A percentile compares a stretch with the other conserved stretches of the same genome.
Evolutionary conservation across 2,797 vertebrate genomes (phyloP).

Genomic region (Falco columbarius): DNA sequence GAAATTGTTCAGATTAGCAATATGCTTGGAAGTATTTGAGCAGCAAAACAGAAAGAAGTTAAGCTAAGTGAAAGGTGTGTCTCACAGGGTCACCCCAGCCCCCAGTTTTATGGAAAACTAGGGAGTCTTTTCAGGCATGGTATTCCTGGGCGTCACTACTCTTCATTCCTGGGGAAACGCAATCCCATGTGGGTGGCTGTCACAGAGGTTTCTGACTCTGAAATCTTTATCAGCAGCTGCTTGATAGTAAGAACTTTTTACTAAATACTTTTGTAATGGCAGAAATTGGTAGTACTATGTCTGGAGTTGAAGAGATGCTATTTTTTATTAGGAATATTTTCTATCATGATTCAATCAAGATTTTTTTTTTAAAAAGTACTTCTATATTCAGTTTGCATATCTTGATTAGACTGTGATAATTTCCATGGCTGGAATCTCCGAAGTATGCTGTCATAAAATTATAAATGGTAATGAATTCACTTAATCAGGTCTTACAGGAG

Average conservation of each 20-base stretch:
- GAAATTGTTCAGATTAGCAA: background rate
- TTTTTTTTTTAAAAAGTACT: background rate
- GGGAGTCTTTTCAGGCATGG: background rate
- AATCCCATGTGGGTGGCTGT: background rate
- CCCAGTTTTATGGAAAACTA: background rate
- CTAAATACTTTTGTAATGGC: background rate
- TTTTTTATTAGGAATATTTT: background rate
- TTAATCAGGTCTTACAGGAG: constrained; percentile 56
- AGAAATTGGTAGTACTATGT: background rate
- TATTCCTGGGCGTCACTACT: background rate
- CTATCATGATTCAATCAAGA: background rate
- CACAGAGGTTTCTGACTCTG: background rate
- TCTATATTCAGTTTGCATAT: constrained; percentile 39
- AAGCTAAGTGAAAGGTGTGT: rapidly evolving
- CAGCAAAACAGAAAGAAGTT: background rate
- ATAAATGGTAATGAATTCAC: constrained; percentile 64
- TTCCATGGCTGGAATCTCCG: constrained; percentile 35
- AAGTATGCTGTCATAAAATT: constrained; percentile 31
- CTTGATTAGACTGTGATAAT: constrained; percentile 48
- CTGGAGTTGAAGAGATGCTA: background rate
- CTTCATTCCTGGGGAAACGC: background rate
- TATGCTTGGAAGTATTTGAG: background rate
- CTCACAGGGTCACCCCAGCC: background rate
- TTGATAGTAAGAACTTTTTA: background rate
- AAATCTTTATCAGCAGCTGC: background rate